Percentiles rank a stretch among this genome's conserved stretches.
phyloP scores from a whole-genome alignment of 2,113 vertebrate genomes.

The Calonectris borealis region DNA sequence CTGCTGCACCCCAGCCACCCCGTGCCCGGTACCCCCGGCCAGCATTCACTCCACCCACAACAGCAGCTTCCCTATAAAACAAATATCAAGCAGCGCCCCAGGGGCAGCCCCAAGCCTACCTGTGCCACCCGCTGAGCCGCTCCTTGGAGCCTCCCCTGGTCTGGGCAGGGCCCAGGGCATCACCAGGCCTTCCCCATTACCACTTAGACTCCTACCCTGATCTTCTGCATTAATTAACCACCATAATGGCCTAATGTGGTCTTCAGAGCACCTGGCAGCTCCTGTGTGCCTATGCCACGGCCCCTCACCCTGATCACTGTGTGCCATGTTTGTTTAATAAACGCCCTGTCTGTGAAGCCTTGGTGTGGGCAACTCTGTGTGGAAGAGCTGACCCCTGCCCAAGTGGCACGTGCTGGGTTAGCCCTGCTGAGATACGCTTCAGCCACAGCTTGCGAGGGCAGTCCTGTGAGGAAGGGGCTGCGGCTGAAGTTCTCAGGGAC shows the following conservation, averaged over 20 bases:
- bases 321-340: fast-evolving
- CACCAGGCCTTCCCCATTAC: neutral
- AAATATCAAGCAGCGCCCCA: fast-evolving
- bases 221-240: neutral
- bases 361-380: too few species aligned
- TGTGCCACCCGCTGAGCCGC: fast-evolving
- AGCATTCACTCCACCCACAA: neutral
- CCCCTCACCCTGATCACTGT: neutral
- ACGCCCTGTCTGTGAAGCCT: neutral
- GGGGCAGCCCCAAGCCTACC: neutral
- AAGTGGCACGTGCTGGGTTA: neutral
- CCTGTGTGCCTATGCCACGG: fast-evolving
- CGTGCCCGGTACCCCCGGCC: fast-evolving
- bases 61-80: neutral
- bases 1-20: fast-evolving
- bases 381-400: neutral
- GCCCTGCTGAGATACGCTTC: neutral
- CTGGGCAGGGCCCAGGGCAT: too few species aligned
- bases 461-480: fast-evolving
- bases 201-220: neutral
- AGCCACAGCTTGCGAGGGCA: neutral
- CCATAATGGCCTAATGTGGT: neutral
- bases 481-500: neutral
- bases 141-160: neutral
- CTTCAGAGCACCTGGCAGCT: neutral